A percentile compares a stretch with the other conserved stretches of the same genome.
Conservation (phyloP, 2,888 invertebrate genomes). For the Poecilus cupreus region DNA sequence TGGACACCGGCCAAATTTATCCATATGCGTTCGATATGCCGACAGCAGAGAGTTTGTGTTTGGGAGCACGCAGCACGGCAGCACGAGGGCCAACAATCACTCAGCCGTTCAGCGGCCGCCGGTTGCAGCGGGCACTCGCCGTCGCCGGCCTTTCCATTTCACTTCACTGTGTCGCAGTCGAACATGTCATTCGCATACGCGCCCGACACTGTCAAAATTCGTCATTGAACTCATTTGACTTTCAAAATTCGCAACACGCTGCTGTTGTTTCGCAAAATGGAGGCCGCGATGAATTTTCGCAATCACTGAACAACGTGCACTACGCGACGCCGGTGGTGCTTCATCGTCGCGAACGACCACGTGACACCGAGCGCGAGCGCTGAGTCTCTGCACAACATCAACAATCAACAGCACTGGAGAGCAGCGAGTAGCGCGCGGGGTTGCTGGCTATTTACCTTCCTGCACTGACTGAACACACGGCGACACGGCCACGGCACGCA, state of each 20-base stretch:
- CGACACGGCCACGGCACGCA: constrained; percentile 38
- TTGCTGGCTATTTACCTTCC: background rate
- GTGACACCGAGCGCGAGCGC: no score
- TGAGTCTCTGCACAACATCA: no score
- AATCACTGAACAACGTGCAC: background rate
- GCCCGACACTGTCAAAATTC: constrained; percentile 29
- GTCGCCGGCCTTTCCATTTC: constrained; percentile 53
- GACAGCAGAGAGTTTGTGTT: constrained; percentile 41
- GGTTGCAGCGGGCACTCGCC: constrained; percentile 2
- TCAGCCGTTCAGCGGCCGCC: background rate
- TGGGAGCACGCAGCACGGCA: no score
- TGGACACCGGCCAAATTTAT: constrained; percentile 57
- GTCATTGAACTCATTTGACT: constrained; percentile 54
- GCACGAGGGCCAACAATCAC: constrained; percentile 10
- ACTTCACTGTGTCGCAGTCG: constrained; percentile 36
- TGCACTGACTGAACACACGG: constrained; percentile 28
- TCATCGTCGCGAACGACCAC: no score
- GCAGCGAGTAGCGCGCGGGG: no score
- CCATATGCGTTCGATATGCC: constrained; percentile 56
- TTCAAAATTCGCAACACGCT: constrained; percentile 24
- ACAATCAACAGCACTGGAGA: no score
- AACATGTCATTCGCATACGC: constrained; percentile 36
- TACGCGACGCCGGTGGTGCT: no score
- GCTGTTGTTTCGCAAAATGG: no score
- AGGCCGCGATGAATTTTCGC: no score